Conservation (phyloP, 1,140 invertebrate genomes). For the Carcinoscorpius rotundicauda region DNA sequence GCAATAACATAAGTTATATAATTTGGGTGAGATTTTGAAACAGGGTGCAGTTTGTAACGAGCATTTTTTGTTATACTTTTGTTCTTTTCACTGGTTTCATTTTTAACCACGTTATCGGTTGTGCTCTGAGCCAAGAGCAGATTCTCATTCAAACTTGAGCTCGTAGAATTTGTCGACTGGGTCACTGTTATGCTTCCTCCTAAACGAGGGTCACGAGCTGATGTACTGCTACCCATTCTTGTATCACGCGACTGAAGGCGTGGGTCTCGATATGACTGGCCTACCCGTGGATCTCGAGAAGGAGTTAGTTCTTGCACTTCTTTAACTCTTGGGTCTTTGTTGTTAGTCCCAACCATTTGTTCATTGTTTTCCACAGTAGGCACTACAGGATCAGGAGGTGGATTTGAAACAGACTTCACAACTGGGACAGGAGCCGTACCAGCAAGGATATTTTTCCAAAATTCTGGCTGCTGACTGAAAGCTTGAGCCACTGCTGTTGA, state of each 20-base stretch:
- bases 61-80: not conserved
- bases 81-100: not conserved
- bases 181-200: not conserved
- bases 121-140: not conserved
- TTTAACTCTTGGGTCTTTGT: not conserved
- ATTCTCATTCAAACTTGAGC: not conserved
- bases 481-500: not conserved
- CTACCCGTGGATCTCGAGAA: not conserved
- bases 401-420: not conserved
- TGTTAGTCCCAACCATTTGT: not conserved
- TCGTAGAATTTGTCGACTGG: not conserved
- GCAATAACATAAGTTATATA: slow-evolving; percentile 17
- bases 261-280: slow-evolving; percentile 9
- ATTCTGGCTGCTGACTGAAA: slow-evolving; percentile 6
- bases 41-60: slow-evolving; percentile 16
- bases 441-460: slow-evolving; percentile 16
- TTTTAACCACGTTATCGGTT: not conserved
- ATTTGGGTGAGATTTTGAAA: slow-evolving; percentile 14
- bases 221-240: slow-evolving; percentile 2
- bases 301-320: no score
- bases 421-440: not conserved
- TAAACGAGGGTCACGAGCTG: not conserved
- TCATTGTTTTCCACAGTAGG: not conserved
- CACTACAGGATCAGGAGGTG: no score
- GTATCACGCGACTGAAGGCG: slow-evolving; percentile 17